phyloP scores from a whole-genome alignment of 92 coral and sea anemone genomes.

The Heliopora coerulea region DNA sequence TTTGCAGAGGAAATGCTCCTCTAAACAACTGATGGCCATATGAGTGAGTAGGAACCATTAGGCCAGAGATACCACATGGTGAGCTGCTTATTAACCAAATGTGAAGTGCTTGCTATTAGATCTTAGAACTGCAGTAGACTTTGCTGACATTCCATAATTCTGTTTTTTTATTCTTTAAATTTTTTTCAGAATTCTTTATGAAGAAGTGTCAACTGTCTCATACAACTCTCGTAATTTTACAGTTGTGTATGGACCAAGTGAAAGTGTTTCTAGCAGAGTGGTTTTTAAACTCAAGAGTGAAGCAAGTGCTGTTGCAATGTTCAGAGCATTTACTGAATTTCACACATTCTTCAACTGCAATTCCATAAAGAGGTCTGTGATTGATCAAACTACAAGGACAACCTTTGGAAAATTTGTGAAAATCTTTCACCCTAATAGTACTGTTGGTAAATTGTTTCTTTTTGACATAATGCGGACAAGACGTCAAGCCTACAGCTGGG shows the following conservation, averaged over 20 bases:
- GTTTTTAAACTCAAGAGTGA: slow-evolving; percentile 93
- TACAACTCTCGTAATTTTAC: slow-evolving; percentile 93
- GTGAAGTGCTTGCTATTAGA: no score
- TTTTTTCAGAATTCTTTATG: slow-evolving; percentile 75
- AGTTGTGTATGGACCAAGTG: slow-evolving; percentile 80
- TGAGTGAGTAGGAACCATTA: no score
- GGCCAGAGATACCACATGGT: no score
- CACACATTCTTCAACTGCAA: slow-evolving; percentile 98
- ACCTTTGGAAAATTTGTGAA: slow-evolving; percentile 77
- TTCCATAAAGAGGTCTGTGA: slow-evolving; percentile 90
- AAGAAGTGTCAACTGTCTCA: slow-evolving; percentile 97
- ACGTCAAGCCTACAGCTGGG: slow-evolving; percentile 93
- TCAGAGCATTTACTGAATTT: slow-evolving; percentile 95
- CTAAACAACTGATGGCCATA: no score
- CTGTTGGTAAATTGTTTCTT: slow-evolving; percentile 79
- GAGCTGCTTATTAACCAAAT: no score
- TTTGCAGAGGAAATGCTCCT: no score
- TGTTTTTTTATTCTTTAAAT: no score
- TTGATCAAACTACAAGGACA: slow-evolving; percentile 95
- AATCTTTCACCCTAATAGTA: slow-evolving; percentile 69
- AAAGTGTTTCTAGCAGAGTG: slow-evolving; percentile 76
- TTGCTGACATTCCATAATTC: no score
- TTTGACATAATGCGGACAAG: slow-evolving; percentile 95
- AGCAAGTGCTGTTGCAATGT: slow-evolving; percentile 78
- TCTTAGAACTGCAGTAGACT: no score